Conservation (phyloP, 2,888 invertebrate species). For the Heliconius ethilla region DNA sequence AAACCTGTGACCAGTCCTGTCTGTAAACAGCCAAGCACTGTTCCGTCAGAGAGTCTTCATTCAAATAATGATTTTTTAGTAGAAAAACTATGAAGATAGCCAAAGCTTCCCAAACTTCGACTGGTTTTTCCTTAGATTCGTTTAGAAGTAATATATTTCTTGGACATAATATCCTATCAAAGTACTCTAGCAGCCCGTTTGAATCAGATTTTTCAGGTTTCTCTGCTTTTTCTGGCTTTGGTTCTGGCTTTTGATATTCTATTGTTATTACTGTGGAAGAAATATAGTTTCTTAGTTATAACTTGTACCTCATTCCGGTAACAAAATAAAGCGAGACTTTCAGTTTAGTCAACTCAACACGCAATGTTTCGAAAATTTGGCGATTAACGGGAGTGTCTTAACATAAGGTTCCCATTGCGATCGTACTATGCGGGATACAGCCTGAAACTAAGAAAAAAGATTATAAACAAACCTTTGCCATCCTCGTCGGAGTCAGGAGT, state of each 20-base stretch:
- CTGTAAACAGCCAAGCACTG: constrained; percentile 86
- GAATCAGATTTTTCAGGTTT: constrained; percentile 23
- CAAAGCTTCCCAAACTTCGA: constrained; percentile 69
- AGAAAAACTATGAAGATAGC: constrained; percentile 73
- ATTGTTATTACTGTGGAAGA: constrained; percentile 5
- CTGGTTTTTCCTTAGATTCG: constrained; percentile 47
- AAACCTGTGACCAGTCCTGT: constrained; percentile 84
- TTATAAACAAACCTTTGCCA: constrained; percentile 13
- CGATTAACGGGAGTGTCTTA: no score
- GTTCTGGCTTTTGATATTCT: constrained; percentile 25
- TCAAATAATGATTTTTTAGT: constrained; percentile 80
- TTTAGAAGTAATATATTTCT: constrained; percentile 68
- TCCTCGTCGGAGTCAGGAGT: constrained; percentile 65
- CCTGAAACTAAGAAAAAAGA: no score
- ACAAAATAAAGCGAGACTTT: no score
- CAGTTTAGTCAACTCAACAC: no score
- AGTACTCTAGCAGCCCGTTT: constrained; percentile 50
- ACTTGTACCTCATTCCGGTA: no score
- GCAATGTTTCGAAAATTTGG: no score
- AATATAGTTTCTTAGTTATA: background rate
- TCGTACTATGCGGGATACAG: no score
- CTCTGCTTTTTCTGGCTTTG: constrained; percentile 8
- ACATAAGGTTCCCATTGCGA: no score
- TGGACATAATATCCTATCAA: constrained; percentile 69
- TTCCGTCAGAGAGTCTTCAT: constrained; percentile 83